Evolutionary conservation across 1,140 invertebrate genomes (phyloP).

Genomic region (Caerostris extrusa): DNA sequence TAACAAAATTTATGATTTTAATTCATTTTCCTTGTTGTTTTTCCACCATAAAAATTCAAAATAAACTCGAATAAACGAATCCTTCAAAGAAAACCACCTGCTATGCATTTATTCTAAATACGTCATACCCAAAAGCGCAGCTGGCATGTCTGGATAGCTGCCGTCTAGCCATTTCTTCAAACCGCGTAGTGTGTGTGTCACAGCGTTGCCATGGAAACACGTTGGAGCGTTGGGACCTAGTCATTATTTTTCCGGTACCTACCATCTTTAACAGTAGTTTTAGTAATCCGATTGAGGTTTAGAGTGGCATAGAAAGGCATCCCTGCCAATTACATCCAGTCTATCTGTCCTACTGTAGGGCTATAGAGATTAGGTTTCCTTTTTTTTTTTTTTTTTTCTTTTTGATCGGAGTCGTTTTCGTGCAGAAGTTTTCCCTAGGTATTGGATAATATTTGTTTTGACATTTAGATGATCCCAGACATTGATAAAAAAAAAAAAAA

Average conservation of each 20-base stretch:
- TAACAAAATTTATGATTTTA: no score
- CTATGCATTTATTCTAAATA: neutral
- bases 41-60: neutral
- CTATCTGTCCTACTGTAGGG: neutral
- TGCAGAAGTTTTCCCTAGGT: no score
- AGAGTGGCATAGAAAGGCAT: neutral
- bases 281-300: constrained; percentile 59
- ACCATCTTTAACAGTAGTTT: constrained; percentile 8
- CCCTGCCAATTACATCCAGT: constrained; percentile 29
- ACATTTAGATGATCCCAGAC: no score
- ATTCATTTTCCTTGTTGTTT: neutral
- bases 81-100: constrained; percentile 1
- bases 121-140: constrained; percentile 32
- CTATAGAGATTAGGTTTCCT: no score
- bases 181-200: neutral
- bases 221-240: neutral
- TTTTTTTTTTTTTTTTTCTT: neutral
- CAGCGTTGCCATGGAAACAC: constrained; percentile 27
- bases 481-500: no score
- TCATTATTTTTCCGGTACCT: constrained; percentile 24
- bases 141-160: neutral
- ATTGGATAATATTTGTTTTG: no score
- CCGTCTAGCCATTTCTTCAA: neutral
- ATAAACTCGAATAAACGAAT: neutral
- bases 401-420: no score